Conservation (phyloP, 2,113 vertebrate genomes). For the Progne subis region DNA sequence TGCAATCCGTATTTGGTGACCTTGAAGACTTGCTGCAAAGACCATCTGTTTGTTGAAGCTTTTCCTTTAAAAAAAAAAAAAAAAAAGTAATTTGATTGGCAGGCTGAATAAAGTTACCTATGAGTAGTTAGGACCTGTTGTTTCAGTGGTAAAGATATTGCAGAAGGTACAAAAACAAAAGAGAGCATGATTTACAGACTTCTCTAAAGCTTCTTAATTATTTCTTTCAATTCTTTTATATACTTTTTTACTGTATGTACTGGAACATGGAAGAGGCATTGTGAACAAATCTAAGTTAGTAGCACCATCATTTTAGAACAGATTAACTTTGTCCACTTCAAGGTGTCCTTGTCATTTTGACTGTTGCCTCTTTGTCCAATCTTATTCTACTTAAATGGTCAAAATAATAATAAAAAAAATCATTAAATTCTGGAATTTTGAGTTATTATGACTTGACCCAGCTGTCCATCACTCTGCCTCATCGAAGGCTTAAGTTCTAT, state of each 20-base stretch:
- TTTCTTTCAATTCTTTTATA: background rate
- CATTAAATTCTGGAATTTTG: background rate
- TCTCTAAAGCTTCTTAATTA: background rate
- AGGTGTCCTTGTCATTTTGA: background rate
- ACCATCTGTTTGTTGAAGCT: conserved; percentile 26
- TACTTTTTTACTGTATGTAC: background rate
- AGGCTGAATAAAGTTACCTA: background rate
- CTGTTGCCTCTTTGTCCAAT: background rate
- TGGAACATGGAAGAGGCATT: background rate
- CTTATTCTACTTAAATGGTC: background rate
- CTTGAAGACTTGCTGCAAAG: conserved; percentile 26
- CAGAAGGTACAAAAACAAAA: background rate
- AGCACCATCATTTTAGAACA: background rate
- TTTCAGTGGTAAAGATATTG: background rate
- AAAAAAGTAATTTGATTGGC: background rate
- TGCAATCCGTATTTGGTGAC: conserved; percentile 4
- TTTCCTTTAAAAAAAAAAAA: background rate
- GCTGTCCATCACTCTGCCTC: background rate
- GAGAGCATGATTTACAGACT: background rate
- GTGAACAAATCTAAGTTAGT: background rate
- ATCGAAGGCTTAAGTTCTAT: background rate
- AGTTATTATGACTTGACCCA: background rate
- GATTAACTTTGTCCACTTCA: background rate
- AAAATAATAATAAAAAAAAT: background rate
- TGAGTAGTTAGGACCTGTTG: background rate